Base-by-base conservation (phyloP, 2,888 invertebrate species). In the Ferdinandea cuprea region DNA sequence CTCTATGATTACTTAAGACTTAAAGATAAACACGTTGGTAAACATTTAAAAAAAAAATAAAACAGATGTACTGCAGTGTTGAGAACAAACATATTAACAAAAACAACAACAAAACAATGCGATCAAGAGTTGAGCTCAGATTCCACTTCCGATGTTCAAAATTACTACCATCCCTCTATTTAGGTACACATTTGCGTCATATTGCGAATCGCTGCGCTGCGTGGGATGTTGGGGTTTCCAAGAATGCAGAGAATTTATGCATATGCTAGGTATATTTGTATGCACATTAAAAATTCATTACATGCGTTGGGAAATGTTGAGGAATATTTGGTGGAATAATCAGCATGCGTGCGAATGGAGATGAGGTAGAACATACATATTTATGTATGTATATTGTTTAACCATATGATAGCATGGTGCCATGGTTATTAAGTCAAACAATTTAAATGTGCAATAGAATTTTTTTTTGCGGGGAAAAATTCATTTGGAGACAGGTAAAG, bases 251-350 rank as follows among this genome's bases (percentile, higher is more conserved):
- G 17, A 32, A 37, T 25, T 37, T 56, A 8, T 37, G 11, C 25
- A 15, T 13, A 17, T 17, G 17, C n/a, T n/a, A n/a, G 3, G 15
- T 13, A 1, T n/a, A n/a, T 1, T 13, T n/a, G 13, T n/a, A 7
- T 40, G 13, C 37, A 13, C 5, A 15, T 40, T 11, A 17, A 5
- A 13, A 2, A 13, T 37, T 2, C 1, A 9, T 30, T 44, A 44
- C 59, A 59, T 30, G n/a, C 44, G 59, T 9, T 59, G 59, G 59
- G 19, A 58, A 58, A 37, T 58, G 42, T 42, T 58, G 42, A 13
- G 58, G 58, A 59, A 59, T 59, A 19, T 59, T 44, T 59, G 59
- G 59, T 44, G 59, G 25, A 42, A 59, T 59, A 44, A 44, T 37
- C 52, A 52, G n/a, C 35, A 35, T 32, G 11, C n/a, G n/a, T n/a